Percentiles rank a stretch among this genome's conserved stretches.
phyloP scores from a whole-genome alignment of 2,888 invertebrate species.

The Cataglyphis albicans region DNA sequence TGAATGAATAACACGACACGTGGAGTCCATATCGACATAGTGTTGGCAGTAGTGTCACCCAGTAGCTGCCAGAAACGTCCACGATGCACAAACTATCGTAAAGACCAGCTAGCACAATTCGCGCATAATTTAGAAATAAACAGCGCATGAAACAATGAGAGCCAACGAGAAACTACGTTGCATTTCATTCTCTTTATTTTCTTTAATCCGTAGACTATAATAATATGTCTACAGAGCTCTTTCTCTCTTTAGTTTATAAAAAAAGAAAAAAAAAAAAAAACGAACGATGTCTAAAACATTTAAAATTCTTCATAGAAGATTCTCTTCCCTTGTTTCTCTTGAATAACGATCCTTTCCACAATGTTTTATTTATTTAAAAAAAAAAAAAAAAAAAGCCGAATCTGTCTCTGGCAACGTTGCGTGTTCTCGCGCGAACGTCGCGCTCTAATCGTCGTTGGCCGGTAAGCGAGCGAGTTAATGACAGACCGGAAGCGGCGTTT shows the following conservation, averaged over 20 bases:
- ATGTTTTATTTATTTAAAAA: background rate
- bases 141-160: conserved; percentile 53
- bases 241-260: background rate
- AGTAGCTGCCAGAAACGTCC: conserved; percentile 70
- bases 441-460: conserved; percentile 68
- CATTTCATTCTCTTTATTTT: background rate
- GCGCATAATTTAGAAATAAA: conserved; percentile 69
- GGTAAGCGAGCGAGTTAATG: conserved; percentile 74
- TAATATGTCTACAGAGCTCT: background rate
- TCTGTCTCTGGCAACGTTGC: conserved; percentile 17
- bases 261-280: background rate
- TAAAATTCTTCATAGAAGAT: background rate
- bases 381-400: conserved; percentile 5
- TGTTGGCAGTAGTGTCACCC: conserved; percentile 61
- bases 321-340: background rate
- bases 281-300: background rate
- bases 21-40: conserved; percentile 44
- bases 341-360: background rate
- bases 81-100: conserved; percentile 66
- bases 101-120: conserved; percentile 69
- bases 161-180: background rate
- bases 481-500: conserved; percentile 77
- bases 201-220: background rate
- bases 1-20: conserved; percentile 64
- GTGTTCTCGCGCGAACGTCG: conserved; percentile 52